Conservation (phyloP, 2,797 vertebrate genomes). For the Australoheros facetus region DNA sequence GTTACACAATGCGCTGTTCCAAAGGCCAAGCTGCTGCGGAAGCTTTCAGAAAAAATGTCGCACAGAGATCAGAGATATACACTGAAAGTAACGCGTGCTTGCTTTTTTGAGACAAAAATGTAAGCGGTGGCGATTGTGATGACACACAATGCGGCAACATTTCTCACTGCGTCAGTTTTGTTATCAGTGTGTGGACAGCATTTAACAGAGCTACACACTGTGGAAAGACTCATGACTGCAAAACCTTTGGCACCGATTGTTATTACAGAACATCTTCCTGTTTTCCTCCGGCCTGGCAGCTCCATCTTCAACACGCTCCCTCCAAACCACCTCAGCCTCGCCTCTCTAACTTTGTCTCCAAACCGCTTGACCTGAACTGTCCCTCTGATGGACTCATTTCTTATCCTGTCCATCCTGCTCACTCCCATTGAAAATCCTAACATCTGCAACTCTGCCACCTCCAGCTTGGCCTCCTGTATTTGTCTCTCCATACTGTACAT, state of each 20-base stretch:
- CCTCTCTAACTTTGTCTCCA: not conserved
- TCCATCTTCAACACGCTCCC: not conserved
- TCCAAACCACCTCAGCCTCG: not conserved
- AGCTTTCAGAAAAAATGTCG: conserved; percentile 48
- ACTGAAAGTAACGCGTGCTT: not conserved
- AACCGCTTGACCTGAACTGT: not conserved
- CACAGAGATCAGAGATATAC: conserved; percentile 17
- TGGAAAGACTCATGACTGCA: too few species aligned
- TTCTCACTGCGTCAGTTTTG: not conserved
- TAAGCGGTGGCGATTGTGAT: not conserved
- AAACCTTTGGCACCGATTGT: not conserved
- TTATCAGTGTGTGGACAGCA: not conserved
- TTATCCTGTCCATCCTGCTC: fast-evolving
- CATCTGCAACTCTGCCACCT: not conserved
- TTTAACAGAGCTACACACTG: not conserved
- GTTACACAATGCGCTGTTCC: conserved; percentile 31
- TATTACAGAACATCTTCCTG: not conserved
- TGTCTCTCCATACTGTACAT: not conserved
- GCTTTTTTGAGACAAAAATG: not conserved
- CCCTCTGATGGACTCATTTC: not conserved
- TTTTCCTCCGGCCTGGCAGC: not conserved
- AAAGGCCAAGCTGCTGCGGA: conserved; percentile 43
- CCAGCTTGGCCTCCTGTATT: not conserved
- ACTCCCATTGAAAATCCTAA: fast-evolving
- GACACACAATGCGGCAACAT: not conserved